phyloP scores from a whole-genome alignment of 2,888 invertebrate species.

The Lacanobia oleracea region DNA sequence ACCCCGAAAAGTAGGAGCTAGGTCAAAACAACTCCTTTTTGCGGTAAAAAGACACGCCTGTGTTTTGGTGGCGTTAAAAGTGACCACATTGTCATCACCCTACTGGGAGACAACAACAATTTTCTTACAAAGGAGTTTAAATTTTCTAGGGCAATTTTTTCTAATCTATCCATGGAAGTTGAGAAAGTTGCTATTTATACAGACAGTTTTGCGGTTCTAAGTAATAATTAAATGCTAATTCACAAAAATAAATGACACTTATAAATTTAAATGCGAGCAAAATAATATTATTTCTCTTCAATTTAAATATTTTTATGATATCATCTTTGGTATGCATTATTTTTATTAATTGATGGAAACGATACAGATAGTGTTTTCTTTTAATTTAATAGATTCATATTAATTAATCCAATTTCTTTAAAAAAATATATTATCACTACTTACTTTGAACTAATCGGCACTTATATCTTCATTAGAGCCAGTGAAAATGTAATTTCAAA shows the following conservation, averaged over 20 bases:
- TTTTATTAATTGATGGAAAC: not conserved
- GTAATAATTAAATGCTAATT: not conserved
- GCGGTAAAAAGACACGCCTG: no score
- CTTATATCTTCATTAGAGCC: not conserved
- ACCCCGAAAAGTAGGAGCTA: no score
- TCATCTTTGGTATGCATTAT: not conserved
- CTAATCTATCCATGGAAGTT: no score
- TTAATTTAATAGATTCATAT: not conserved
- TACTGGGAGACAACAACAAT: no score
- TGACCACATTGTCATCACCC: no score
- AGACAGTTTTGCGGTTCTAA: no score
- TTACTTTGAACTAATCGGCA: not conserved
- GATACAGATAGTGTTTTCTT: not conserved
- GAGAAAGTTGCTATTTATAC: no score
- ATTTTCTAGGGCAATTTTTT: no score
- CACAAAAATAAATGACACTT: not conserved
- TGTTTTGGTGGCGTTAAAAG: no score
- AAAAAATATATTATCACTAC: not conserved
- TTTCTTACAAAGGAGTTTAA: no score
- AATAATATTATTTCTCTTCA: not conserved
- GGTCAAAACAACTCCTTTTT: no score
- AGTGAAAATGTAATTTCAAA: not conserved
- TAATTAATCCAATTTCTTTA: not conserved
- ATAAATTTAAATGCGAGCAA: not conserved
- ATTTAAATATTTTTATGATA: not conserved